Evolutionary conservation across 1,140 invertebrate genomes (phyloP).

Genomic region (Steinernema feltiae): DNA sequence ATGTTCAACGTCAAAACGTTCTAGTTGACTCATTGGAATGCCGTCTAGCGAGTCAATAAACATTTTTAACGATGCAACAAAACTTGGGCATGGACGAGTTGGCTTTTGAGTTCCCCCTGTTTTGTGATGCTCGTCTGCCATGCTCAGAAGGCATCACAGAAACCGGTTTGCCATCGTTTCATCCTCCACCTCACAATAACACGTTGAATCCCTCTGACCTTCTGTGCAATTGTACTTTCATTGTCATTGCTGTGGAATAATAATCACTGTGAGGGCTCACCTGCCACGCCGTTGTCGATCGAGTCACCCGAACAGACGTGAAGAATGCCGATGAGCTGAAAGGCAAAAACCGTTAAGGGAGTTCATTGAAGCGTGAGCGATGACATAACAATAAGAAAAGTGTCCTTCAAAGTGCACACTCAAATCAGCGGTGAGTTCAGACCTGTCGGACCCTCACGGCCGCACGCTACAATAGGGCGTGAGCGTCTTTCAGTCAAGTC

Average conservation of each 20-base stretch:
- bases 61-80: neutral
- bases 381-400: neutral
- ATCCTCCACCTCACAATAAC: neutral
- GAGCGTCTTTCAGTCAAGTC: no score
- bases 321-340: neutral
- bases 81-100: no score
- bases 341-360: neutral
- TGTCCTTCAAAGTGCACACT: neutral
- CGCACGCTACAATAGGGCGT: no score
- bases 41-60: neutral
- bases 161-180: conserved; percentile 12
- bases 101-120: no score
- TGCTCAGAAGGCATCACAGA: neutral
- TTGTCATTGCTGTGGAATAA: neutral
- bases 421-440: no score
- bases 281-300: conserved; percentile 34
- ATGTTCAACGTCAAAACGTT: neutral
- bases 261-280: conserved; percentile 7
- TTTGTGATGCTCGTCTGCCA: no score
- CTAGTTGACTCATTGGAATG: neutral
- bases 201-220: no score
- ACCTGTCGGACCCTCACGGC: no score
- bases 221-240: neutral
- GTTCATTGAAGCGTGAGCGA: neutral
- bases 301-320: conserved; percentile 21